Evolutionary conservation across 2,888 invertebrate species (phyloP), one percentile per base, ranked within the genome.

Genomic region (Agelastica alni): DNA sequence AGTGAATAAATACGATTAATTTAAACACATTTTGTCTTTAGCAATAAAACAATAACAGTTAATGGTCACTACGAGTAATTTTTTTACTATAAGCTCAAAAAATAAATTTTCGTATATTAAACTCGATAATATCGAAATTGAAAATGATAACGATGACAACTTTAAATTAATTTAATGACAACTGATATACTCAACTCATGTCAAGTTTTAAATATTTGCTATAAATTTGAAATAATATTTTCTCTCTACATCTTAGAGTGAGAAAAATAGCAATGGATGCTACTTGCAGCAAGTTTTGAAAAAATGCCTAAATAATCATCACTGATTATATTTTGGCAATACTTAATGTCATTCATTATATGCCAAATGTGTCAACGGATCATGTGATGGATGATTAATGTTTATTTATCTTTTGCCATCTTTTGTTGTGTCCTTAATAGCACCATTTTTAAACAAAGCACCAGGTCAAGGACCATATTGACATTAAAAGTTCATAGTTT

Each of bases 121-220:
- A 31, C 41, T 48, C 34, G 18, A 48, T 32, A 32, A 41, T 7
- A 42, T 42, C 12, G 14, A 18, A 20, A 37, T 22, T 28, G 17
- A 39, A 30, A 48, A 39, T 37, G 37, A 48, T 20, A 47, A 48
- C 18, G 37, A 39, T 39, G 37, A 39, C 37, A 39, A 39, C 36
- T 36, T 13, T 13, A 32, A 13, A 34, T 34, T 34, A 9, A 34
- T n/a, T n/a, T n/a, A n/a, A n/a, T n/a, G n/a, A n/a, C n/a, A n/a
- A n/a, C n/a, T n/a, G n/a, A n/a, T n/a, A n/a, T n/a, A n/a, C n/a
- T n/a, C n/a, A n/a, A n/a, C n/a, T n/a, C n/a, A n/a, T n/a, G n/a
- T n/a, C n/a, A n/a, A n/a, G n/a, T n/a, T n/a, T n/a, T n/a, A n/a
- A n/a, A n/a, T n/a, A n/a, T n/a, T n/a, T n/a, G n/a, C n/a, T n/a